Conservation (phyloP, 2,888 invertebrate genomes). For the Xestoiulus laeticollis region DNA sequence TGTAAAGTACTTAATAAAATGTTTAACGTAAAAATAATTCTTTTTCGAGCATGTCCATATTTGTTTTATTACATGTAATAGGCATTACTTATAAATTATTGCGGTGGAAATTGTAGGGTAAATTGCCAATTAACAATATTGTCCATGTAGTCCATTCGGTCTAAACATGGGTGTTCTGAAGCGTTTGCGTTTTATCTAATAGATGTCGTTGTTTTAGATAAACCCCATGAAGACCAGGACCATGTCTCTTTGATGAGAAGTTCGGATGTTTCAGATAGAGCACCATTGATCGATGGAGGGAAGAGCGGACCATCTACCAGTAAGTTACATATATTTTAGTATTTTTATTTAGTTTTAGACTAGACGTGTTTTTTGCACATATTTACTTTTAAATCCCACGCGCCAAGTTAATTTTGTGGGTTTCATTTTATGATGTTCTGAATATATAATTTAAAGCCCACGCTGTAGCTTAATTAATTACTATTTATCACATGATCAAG, state of each 20-base stretch:
- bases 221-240: slow-evolving; percentile 79
- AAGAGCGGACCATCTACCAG: slow-evolving; percentile 59
- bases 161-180: neutral
- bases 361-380: neutral
- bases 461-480: neutral
- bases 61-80: too few species aligned
- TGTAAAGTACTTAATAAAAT: too few species aligned
- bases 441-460: neutral
- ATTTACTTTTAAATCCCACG: neutral
- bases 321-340: slow-evolving; percentile 50
- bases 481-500: neutral
- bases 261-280: slow-evolving; percentile 64
- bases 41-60: too few species aligned
- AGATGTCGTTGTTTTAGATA: slow-evolving; percentile 65
- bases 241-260: slow-evolving; percentile 58
- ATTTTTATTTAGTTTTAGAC: neutral
- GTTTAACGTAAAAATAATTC: too few species aligned
- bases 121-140: neutral
- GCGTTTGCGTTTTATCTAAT: too few species aligned
- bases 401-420: neutral
- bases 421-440: neutral
- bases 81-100: too few species aligned
- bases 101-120: neutral
- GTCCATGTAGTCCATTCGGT: neutral
- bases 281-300: slow-evolving; percentile 62